Percentiles rank a stretch among this genome's conserved stretches.
Conservation (phyloP, 2,888 invertebrate species). For the Drosophila ezoana region DNA sequence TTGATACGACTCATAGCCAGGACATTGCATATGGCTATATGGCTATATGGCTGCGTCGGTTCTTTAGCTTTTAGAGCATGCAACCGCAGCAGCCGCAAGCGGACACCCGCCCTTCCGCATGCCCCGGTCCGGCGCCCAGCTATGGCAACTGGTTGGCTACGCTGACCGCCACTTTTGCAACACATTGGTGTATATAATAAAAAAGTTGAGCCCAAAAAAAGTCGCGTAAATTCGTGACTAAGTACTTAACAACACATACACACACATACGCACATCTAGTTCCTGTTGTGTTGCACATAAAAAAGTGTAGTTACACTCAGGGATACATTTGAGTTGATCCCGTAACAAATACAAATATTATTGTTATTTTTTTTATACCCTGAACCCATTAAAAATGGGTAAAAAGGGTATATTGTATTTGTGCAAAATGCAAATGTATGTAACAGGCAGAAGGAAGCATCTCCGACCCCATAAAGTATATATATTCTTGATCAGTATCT, state of each 20-base stretch:
- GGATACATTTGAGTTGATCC: not conserved
- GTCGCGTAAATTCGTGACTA: constrained; percentile 33
- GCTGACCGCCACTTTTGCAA: constrained; percentile 55
- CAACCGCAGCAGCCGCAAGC: constrained; percentile 58
- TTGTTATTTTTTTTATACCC: too few relatives aligned
- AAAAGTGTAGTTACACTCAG: not conserved
- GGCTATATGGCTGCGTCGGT: constrained; percentile 26
- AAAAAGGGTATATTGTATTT: too few relatives aligned
- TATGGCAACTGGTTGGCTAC: constrained; percentile 38
- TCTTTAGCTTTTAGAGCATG: constrained; percentile 70
- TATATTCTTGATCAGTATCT: too few relatives aligned
- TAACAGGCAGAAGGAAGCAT: too few relatives aligned
- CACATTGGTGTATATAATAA: constrained; percentile 28
- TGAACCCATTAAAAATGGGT: too few relatives aligned
- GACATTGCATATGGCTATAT: not conserved
- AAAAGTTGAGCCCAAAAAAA: constrained; percentile 37
- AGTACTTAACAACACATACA: constrained; percentile 38
- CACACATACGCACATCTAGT: not conserved
- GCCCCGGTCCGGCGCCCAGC: constrained; percentile 8
- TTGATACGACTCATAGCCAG: constrained; percentile 51
- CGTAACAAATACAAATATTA: not conserved
- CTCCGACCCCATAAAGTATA: too few relatives aligned
- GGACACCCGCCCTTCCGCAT: constrained; percentile 21
- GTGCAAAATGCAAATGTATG: too few relatives aligned
- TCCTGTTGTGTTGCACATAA: not conserved